phyloP scores from a whole-genome alignment of 2,797 vertebrate species.

The Microctenopoma stevenorrisi region DNA sequence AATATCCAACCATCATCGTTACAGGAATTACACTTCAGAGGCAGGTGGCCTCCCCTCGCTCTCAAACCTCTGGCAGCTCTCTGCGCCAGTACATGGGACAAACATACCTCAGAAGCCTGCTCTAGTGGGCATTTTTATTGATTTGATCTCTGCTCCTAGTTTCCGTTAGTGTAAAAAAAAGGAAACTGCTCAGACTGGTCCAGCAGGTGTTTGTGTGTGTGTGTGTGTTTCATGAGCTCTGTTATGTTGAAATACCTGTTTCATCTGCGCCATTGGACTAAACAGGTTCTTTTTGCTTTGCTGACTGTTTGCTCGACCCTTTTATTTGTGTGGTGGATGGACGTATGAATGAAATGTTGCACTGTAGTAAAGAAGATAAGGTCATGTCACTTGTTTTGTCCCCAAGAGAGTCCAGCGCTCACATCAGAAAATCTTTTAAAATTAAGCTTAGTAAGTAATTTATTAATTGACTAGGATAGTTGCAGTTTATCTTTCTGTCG shows the following conservation, averaged over 20 bases:
- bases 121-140: slow-evolving; percentile 71
- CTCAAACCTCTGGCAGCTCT: slow-evolving; percentile 41
- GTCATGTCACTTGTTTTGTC: neutral
- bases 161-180: slow-evolving; percentile 58
- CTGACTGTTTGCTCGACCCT: slow-evolving; percentile 15
- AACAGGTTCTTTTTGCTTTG: slow-evolving; percentile 45
- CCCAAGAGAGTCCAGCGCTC: no score
- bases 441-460: no score
- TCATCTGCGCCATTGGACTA: slow-evolving; percentile 9
- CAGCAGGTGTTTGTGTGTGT: slow-evolving; percentile 51
- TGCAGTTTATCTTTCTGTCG: no score
- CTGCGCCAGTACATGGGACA: slow-evolving; percentile 54
- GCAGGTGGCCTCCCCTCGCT: slow-evolving; percentile 46
- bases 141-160: slow-evolving; percentile 57
- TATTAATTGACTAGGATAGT: no score
- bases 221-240: slow-evolving; percentile 22
- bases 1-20: slow-evolving; percentile 64
- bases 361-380: no score
- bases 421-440: no score
- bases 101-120: slow-evolving; percentile 42
- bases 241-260: slow-evolving; percentile 64
- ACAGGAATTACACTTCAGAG: slow-evolving; percentile 63
- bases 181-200: slow-evolving; percentile 69
- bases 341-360: neutral
- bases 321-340: no score